Base-by-base conservation (phyloP, 2,113 vertebrate species). In the Bubo scandiacus region DNA sequence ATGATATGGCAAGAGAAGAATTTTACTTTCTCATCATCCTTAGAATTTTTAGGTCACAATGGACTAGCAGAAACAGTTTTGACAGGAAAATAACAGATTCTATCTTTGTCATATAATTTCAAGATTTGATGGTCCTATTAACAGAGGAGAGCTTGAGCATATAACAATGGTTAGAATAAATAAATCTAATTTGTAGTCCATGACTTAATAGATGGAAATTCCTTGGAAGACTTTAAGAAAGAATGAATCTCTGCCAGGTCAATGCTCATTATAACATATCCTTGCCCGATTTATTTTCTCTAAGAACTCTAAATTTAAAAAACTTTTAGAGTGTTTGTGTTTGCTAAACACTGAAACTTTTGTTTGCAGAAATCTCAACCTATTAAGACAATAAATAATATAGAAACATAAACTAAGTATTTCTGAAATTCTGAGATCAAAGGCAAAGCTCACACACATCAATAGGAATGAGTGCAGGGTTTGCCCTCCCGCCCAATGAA, bases 21-120 rank as follows among this genome's bases (percentile, higher is more conserved):
- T 49, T 66, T 59, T 66, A 40, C 32, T 96, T 97, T 92, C 68
- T 74, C 36, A 84, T 13, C 17, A 78, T 72, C 49, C 51, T 86
- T 81, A 57, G 61, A 81, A 93, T 94, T 90, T 47, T 34, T 73
- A 95, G 59, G 74, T 34, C 55, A 92, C 43, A 90, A 68, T 91
- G 42, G 57, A 97, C 83, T 61, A 92, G 67, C 71, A 97, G 91
- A 97, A 96, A 95, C 26, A 82, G 10, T 15, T 97, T 92, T 74
- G 38, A 92, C 42, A 96, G 51, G 13, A 93, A 97, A 82, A 67
- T 47, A 96, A 94, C 4, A 86, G 40, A 95, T 94, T 96, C 80
- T 93, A 74, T 89, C 58, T 95, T 95, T 94, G 58, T 93, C 63
- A 23, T 34, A 27, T 84, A 87, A 82, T 92, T 87, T 89, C 61